These are phyloP conservation scores for Odontomyia ornata DNA, from an alignment of 2,888 invertebrate species.

Conservation along the genomic window DNA sequence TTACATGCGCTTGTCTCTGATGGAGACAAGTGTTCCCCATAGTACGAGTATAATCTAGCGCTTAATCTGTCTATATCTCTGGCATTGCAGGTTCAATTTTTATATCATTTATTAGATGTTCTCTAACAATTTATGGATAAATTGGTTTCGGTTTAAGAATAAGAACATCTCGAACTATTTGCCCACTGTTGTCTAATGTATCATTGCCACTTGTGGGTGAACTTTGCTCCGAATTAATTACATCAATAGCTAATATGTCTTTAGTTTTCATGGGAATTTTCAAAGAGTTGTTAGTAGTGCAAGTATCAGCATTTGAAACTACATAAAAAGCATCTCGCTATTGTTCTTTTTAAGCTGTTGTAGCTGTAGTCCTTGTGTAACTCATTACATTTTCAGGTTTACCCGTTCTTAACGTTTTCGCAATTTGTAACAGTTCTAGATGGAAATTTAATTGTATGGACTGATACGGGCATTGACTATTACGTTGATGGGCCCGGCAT, in stretches of 20 bases:
- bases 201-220: slow-evolving; percentile 16
- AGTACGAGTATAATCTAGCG: not conserved
- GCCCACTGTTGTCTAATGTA: not conserved
- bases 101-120: not conserved
- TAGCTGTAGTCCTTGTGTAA: slow-evolving; percentile 16
- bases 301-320: not conserved
- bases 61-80: not conserved
- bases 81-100: not conserved
- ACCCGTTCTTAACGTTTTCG: slow-evolving; percentile 30
- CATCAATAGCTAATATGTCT: not conserved
- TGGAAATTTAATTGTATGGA: slow-evolving; percentile 11
- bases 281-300: slow-evolving; percentile 6
- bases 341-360: slow-evolving; percentile 14
- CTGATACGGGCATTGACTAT: slow-evolving; percentile 23
- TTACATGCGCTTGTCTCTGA: not conserved
- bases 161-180: not conserved
- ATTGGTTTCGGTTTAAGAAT: too few species aligned
- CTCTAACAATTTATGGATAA: not conserved
- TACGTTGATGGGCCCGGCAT: slow-evolving; percentile 23
- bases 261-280: slow-evolving; percentile 6
- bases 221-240: not conserved
- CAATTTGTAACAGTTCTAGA: not conserved
- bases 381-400: slow-evolving; percentile 44
- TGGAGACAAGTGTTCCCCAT: not conserved
- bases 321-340: slow-evolving; percentile 1